phyloP scores from a whole-genome alignment of 1,140 invertebrate genomes.

The Drosophila littoralis region DNA sequence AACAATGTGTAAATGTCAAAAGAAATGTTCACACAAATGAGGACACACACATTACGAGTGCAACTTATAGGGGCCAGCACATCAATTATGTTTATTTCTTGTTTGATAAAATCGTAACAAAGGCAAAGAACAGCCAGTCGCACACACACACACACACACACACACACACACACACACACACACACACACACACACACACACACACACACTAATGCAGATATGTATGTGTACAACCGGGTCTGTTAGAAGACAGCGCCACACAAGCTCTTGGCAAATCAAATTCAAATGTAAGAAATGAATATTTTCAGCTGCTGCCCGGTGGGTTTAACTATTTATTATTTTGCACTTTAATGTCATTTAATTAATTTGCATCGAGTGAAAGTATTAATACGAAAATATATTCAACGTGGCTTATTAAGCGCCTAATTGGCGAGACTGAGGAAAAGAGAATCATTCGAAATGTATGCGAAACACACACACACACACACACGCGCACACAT shows the following conservation, averaged over 20 bases:
- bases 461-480: conserved; percentile 19
- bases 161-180: background rate
- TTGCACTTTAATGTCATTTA: conserved; percentile 30
- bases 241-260: conserved; percentile 60
- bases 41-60: conserved; percentile 30
- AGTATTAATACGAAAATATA: conserved; percentile 44
- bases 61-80: conserved; percentile 67
- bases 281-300: conserved; percentile 18
- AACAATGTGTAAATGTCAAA: conserved; percentile 74
- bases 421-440: conserved; percentile 57
- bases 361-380: conserved; percentile 54
- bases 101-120: conserved; percentile 74
- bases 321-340: conserved; percentile 29
- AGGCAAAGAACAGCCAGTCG: conserved; percentile 20
- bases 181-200: background rate
- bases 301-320: conserved; percentile 19
- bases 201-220: background rate
- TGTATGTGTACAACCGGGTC: conserved; percentile 8
- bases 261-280: conserved; percentile 74
- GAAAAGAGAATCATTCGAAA: conserved; percentile 52
- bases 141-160: conserved; percentile 1
- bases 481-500: conserved; percentile 16
- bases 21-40: conserved; percentile 40
- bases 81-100: conserved; percentile 79
- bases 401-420: conserved; percentile 59